Evolutionary conservation across 2,797 vertebrate genomes (phyloP).

Genomic region (Pachyuromys duprasi): DNA sequence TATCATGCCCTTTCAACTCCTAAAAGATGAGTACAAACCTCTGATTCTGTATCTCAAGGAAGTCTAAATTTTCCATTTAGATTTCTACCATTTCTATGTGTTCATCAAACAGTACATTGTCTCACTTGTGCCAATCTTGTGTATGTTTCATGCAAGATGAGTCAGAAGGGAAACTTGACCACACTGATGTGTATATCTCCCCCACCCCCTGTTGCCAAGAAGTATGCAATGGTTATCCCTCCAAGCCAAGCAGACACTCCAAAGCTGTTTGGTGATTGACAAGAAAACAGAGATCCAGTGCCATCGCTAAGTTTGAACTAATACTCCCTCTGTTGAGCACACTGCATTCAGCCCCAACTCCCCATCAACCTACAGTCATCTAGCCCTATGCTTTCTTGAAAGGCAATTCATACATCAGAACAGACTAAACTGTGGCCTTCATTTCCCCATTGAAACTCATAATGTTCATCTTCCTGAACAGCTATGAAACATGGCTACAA

Average conservation of each 20-base stretch:
- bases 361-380: constrained; percentile 42
- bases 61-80: background rate
- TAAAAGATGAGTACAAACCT: background rate
- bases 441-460: constrained; percentile 81
- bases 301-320: background rate
- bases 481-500: constrained; percentile 78
- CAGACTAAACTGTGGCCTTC: constrained; percentile 78
- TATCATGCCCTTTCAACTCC: background rate
- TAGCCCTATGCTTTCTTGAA: constrained; percentile 74
- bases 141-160: background rate
- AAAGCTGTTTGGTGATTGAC: background rate
- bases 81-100: background rate
- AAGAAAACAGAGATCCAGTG: constrained; percentile 3
- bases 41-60: background rate
- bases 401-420: constrained; percentile 79
- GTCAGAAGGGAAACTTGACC: background rate
- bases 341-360: constrained; percentile 28
- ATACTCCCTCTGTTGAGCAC: background rate
- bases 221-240: background rate
- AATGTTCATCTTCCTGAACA: constrained; percentile 81
- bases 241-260: background rate
- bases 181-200: too few relatives aligned
- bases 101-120: background rate
- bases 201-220: too few relatives aligned
- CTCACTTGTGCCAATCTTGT: background rate